Conservation (phyloP, 1,140 invertebrate species). For the Achatina immaculata region DNA sequence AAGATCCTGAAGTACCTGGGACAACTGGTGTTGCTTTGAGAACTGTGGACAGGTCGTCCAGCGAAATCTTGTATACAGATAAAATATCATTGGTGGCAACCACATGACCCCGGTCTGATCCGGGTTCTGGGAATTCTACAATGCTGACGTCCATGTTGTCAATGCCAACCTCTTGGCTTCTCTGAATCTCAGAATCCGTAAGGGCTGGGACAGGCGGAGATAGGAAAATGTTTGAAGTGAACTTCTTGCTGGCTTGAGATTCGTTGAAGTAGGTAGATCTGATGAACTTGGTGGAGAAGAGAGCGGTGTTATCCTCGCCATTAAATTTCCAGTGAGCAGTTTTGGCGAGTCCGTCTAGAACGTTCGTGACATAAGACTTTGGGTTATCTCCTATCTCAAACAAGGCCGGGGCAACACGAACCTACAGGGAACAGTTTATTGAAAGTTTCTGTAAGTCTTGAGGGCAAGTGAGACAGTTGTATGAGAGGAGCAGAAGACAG, state of each 20-base stretch:
- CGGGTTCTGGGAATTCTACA: background rate
- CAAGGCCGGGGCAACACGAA: background rate
- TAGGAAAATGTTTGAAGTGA: background rate
- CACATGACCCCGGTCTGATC: background rate
- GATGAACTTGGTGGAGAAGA: background rate
- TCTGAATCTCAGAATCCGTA: background rate
- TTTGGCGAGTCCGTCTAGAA: background rate
- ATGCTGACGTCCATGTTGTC: slow-evolving; percentile 1
- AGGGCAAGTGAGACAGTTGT: too few relatives aligned
- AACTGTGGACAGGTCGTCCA: background rate
- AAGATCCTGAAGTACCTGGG: too few relatives aligned
- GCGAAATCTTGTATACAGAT: background rate
- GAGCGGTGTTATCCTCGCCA: background rate
- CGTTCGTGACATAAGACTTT: background rate
- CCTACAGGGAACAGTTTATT: too few relatives aligned
- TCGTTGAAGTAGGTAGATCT: background rate
- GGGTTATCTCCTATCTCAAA: background rate
- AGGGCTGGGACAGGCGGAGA: background rate
- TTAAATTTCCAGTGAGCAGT: background rate
- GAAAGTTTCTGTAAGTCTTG: too few relatives aligned
- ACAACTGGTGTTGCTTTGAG: background rate
- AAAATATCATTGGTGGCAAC: background rate
- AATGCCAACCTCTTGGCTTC: background rate
- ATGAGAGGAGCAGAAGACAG: too few relatives aligned
- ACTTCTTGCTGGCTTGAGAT: background rate